Evolutionary conservation across 2,888 invertebrate genomes (phyloP).

Genomic region (Cetonia aurata): DNA sequence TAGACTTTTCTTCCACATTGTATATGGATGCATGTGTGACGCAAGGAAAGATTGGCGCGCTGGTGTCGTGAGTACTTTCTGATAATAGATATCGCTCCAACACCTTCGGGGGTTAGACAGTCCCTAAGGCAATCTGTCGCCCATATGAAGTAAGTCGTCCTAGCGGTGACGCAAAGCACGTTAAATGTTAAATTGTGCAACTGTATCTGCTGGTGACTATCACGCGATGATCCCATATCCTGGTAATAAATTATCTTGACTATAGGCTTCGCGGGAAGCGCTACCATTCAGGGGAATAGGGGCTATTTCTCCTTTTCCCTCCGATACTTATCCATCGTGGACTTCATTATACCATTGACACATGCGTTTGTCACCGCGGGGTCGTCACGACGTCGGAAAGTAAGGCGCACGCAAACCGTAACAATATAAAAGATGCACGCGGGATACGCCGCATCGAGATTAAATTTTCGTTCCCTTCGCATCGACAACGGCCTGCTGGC

Average conservation of each 20-base stretch:
- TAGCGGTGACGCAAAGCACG: background rate
- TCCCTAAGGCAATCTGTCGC: constrained; percentile 9
- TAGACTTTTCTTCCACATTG: too few relatives aligned
- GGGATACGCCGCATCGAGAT: constrained; percentile 55
- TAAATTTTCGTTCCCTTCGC: constrained; percentile 54
- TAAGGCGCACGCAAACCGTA: constrained; percentile 41
- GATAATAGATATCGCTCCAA: constrained; percentile 57
- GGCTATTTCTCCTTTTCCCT: constrained; percentile 23
- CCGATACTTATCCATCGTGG: constrained; percentile 54
- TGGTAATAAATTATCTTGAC: constrained; percentile 63
- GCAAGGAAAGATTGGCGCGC: constrained; percentile 4
- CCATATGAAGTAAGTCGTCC: constrained; percentile 10
- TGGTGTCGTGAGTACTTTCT: constrained; percentile 52
- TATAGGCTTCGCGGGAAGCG: constrained; percentile 20
- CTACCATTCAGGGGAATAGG: constrained; percentile 18
- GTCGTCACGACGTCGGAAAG: constrained; percentile 33
- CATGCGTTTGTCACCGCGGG: constrained; percentile 60
- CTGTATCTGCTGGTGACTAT: constrained; percentile 48
- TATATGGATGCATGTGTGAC: background rate
- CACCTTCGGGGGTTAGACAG: background rate
- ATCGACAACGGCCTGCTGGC: constrained; percentile 37
- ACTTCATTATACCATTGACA: constrained; percentile 63
- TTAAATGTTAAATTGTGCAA: constrained; percentile 21
- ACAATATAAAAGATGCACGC: constrained; percentile 57
- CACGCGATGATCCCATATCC: constrained; percentile 65